Conservation (phyloP, 2,113 vertebrate genomes). For the Nibea coibor region DNA sequence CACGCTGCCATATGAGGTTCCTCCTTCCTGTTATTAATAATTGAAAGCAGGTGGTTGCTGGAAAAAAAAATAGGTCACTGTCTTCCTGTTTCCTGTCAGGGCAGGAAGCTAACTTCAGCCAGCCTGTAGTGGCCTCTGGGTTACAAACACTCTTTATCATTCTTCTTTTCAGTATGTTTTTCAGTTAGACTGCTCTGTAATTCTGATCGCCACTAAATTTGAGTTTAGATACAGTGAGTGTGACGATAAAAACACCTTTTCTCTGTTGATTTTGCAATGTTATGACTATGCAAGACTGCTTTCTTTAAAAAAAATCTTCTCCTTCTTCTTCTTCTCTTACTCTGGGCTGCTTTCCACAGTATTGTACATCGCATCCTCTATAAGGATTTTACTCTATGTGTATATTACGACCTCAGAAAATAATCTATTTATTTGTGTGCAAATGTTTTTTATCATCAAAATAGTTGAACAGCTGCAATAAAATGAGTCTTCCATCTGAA, state of each 20-base stretch:
- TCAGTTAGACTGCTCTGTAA: neutral
- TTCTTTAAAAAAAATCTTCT: too few species aligned
- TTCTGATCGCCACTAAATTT: neutral
- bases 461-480: neutral
- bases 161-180: neutral
- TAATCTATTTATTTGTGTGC: too few species aligned
- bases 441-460: neutral
- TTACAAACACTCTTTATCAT: conserved; percentile 4
- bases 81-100: conserved; percentile 11
- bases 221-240: neutral
- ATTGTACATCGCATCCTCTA: too few species aligned
- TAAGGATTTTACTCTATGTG: neutral
- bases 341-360: too few species aligned
- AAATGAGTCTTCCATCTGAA: too few species aligned
- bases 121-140: neutral
- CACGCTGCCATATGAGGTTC: neutral
- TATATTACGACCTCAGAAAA: neutral
- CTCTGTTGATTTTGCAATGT: too few species aligned
- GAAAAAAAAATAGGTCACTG: conserved; percentile 2
- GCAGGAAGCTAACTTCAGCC: neutral
- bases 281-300: too few species aligned
- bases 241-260: too few species aligned
- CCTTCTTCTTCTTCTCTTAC: too few species aligned
- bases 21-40: conserved; percentile 41
- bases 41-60: conserved; percentile 30